Conservation (phyloP, 2,113 vertebrate genomes). For the Capreolus pygargus region DNA sequence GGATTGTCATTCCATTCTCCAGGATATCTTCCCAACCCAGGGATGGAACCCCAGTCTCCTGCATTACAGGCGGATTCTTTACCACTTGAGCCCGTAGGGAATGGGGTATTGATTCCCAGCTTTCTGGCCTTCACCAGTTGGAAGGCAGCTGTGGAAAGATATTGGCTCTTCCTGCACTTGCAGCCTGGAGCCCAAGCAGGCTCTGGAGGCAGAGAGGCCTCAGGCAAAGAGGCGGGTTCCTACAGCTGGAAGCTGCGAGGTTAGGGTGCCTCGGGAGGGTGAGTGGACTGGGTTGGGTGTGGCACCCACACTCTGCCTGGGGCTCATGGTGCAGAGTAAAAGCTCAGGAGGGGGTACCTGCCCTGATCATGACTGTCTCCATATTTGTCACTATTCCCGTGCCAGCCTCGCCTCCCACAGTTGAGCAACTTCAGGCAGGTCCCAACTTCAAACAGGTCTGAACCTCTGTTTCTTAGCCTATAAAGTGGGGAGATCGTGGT, state of each 20-base stretch:
- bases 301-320: neutral
- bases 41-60: neutral
- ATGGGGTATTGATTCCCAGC: neutral
- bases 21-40: neutral
- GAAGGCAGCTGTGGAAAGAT: neutral
- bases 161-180: too few relatives aligned
- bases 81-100: fast-evolving
- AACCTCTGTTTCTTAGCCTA: neutral
- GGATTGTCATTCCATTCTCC: neutral
- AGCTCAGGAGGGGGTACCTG: neutral
- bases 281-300: too few relatives aligned
- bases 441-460: neutral
- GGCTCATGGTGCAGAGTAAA: neutral
- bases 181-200: neutral
- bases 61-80: neutral
- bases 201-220: neutral
- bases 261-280: neutral
- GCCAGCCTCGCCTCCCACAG: neutral
- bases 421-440: neutral
- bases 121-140: neutral
- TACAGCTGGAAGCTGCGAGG: neutral
- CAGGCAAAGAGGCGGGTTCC: neutral
- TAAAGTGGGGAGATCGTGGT: neutral
- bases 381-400: fast-evolving
- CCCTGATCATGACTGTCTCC: too few relatives aligned